A percentile compares a stretch with the other conserved stretches of the same genome.
Conservation (phyloP, 2,888 invertebrate genomes). For the Hyles lineata region DNA sequence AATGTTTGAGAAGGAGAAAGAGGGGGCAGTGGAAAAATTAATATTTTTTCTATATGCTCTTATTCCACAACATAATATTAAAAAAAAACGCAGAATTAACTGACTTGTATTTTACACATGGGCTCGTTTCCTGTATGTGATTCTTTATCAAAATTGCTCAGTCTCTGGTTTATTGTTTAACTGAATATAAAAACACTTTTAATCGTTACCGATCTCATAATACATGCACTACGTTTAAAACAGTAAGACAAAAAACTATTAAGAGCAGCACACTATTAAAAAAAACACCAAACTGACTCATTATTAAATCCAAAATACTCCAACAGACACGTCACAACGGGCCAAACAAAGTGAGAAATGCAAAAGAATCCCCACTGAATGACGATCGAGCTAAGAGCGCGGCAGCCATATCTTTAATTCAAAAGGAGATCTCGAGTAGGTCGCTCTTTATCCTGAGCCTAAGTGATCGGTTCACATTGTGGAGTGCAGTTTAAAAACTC, state of each 20-base stretch:
- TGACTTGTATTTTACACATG: too few relatives aligned
- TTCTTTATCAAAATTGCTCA: too few relatives aligned
- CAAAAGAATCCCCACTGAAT: slow-evolving; percentile 29
- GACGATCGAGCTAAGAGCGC: slow-evolving; percentile 18
- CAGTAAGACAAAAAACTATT: too few relatives aligned
- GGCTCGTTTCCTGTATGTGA: too few relatives aligned
- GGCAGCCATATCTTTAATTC: slow-evolving; percentile 48
- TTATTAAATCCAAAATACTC: neutral
- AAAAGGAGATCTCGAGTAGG: slow-evolving; percentile 39
- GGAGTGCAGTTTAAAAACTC: slow-evolving; percentile 55
- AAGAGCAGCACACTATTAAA: too few relatives aligned
- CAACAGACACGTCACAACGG: slow-evolving; percentile 1
- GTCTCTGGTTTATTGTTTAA: too few relatives aligned
- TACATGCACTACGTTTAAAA: too few relatives aligned
- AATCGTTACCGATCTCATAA: too few relatives aligned
- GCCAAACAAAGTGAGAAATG: slow-evolving; percentile 25
- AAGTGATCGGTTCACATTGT: slow-evolving; percentile 51
- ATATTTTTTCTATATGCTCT: too few relatives aligned
- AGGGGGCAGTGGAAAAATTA: too few relatives aligned
- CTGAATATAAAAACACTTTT: too few relatives aligned
- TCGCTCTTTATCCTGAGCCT: slow-evolving; percentile 41
- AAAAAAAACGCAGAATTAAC: neutral
- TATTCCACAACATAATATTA: neutral
- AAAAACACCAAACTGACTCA: neutral
- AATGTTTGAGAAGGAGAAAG: too few relatives aligned